phyloP scores from a whole-genome alignment of 1,140 invertebrate species.

The Capitella teleta region DNA sequence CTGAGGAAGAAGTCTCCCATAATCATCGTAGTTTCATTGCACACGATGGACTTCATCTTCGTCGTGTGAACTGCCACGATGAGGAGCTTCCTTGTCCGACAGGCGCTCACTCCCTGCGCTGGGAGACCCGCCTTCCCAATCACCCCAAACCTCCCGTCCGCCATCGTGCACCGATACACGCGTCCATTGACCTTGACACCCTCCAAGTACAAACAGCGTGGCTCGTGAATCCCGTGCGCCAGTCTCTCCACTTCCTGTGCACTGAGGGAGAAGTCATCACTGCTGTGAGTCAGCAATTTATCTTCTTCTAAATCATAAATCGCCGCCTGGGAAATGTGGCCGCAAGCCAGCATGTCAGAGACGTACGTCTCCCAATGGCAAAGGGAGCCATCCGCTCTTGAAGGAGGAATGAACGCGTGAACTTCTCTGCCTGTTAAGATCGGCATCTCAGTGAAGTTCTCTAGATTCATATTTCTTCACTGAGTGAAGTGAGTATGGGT shows the following conservation, averaged over 20 bases:
- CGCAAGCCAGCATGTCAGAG: neutral
- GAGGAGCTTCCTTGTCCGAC: neutral
- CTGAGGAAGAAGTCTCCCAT: slow-evolving; percentile 2
- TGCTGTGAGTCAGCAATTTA: neutral
- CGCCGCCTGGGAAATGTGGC: neutral
- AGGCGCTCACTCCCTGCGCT: neutral
- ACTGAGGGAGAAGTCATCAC: neutral
- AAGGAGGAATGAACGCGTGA: too few relatives aligned
- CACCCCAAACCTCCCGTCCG: neutral
- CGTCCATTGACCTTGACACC: slow-evolving; percentile 1
- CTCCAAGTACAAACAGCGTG: neutral
- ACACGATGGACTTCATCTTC: neutral
- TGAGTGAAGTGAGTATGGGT: too few relatives aligned
- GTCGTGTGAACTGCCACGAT: neutral
- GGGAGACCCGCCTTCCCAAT: slow-evolving; percentile 1
- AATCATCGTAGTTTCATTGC: slow-evolving; percentile 1
- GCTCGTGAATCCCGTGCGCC: neutral
- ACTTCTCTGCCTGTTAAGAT: too few relatives aligned
- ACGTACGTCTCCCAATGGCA: neutral
- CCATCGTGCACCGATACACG: neutral
- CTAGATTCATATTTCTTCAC: too few relatives aligned
- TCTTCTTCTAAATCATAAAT: neutral
- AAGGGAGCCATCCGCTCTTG: too few relatives aligned
- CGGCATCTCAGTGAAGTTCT: too few relatives aligned
- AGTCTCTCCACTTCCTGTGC: neutral